Conservation (phyloP, 2,888 invertebrate species). For the Drosophila siamana region DNA sequence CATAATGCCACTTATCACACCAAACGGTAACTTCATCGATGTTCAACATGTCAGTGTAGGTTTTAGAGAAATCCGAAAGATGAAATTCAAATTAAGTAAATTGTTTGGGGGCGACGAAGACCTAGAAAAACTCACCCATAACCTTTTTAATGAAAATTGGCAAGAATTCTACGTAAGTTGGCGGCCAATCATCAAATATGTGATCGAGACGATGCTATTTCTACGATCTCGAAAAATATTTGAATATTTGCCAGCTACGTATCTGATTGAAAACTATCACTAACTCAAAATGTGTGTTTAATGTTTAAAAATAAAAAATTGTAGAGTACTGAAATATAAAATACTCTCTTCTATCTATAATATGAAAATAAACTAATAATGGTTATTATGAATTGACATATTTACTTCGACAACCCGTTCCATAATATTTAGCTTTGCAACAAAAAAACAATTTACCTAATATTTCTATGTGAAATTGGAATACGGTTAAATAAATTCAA, state of each 20-base stretch:
- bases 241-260: background rate
- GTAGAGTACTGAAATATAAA: no score
- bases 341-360: no score
- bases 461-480: no score
- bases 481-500: no score
- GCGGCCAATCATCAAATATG: background rate
- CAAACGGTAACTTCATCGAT: background rate
- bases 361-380: no score
- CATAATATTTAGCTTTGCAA: no score
- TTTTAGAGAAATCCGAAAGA: background rate
- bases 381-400: no score
- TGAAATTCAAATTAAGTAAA: background rate
- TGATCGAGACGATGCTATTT: background rate
- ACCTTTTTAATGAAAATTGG: background rate
- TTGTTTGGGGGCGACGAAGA: background rate
- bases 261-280: background rate
- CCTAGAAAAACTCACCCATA: background rate
- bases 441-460: no score
- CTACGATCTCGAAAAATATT: background rate
- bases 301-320: background rate
- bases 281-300: background rate
- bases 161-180: background rate
- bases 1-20: background rate
- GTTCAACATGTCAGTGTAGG: background rate
- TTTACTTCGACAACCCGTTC: no score